Conservation (phyloP, 2,113 vertebrate species). For the Antechinus flavipes region DNA sequence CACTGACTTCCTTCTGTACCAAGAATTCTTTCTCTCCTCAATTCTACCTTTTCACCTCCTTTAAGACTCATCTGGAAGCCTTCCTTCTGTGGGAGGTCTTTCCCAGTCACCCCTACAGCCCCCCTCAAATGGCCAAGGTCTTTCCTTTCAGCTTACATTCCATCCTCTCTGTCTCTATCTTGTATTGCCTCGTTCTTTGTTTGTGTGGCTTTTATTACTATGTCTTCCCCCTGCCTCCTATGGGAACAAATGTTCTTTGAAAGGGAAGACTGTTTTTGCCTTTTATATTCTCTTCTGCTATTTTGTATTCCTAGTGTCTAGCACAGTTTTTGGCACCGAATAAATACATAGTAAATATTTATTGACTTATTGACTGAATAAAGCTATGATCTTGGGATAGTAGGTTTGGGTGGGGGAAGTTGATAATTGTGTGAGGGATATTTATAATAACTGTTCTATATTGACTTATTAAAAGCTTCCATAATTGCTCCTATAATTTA, state of each 20-base stretch:
- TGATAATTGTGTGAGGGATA: background rate
- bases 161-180: background rate
- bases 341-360: background rate
- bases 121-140: background rate
- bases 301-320: background rate
- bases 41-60: background rate
- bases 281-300: background rate
- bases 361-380: background rate
- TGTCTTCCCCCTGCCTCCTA: background rate
- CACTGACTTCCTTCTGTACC: background rate
- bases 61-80: background rate
- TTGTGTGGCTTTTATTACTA: too few species aligned
- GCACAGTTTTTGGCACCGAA: background rate
- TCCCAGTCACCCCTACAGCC: background rate
- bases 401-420: background rate
- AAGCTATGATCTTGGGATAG: background rate
- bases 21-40: background rate
- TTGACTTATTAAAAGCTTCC: background rate
- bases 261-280: background rate
- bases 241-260: background rate
- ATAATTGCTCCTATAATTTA: background rate
- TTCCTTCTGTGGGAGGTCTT: background rate
- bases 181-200: background rate
- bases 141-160: background rate
- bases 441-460: background rate